These are phyloP conservation scores for Leucophora obtusa DNA, from an alignment of 2,888 invertebrate species.

Conservation along the genomic window DNA sequence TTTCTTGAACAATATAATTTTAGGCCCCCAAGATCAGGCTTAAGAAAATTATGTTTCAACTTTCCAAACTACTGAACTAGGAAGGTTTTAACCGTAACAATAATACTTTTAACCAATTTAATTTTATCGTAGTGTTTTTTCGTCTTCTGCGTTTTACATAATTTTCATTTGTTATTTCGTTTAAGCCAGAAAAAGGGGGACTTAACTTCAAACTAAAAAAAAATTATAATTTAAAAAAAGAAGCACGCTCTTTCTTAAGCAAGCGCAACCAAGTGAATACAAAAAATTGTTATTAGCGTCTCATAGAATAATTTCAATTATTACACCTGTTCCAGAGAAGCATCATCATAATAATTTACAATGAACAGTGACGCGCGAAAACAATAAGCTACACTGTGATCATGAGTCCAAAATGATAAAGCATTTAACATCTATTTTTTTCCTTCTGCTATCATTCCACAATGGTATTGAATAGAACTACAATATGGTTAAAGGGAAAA, in stretches of 20 bases:
- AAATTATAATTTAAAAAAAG: conserved; percentile 51
- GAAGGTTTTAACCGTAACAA: conserved; percentile 56
- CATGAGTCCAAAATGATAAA: conserved; percentile 8
- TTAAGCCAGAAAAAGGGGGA: conserved; percentile 51
- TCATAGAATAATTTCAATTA: conserved; percentile 76
- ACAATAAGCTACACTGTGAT: not conserved
- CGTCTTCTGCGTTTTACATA: conserved; percentile 10
- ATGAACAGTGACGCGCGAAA: conserved; percentile 27
- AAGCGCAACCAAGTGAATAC: conserved; percentile 61
- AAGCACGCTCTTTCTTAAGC: conserved; percentile 61
- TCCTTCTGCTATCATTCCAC: not conserved
- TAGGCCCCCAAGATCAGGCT: conserved; percentile 41
- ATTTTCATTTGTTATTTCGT: conserved; percentile 39
- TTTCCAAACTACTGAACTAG: conserved; percentile 60
- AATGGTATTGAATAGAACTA: not conserved
- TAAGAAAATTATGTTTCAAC: conserved; percentile 44
- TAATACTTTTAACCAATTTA: conserved; percentile 24
- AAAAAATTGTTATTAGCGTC: conserved; percentile 65
- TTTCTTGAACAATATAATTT: conserved; percentile 59
- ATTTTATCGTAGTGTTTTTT: not conserved
- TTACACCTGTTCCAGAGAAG: conserved; percentile 73
- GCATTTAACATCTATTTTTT: not conserved
- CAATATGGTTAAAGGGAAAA: conserved; percentile 3
- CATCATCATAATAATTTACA: conserved; percentile 31
- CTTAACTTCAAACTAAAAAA: conserved; percentile 6